Evolutionary conservation across 37 sponge, comb jelly and placozoan genomes (phyloP), one percentile per base, ranked within the genome.

Genomic region (Ianthella basta): DNA sequence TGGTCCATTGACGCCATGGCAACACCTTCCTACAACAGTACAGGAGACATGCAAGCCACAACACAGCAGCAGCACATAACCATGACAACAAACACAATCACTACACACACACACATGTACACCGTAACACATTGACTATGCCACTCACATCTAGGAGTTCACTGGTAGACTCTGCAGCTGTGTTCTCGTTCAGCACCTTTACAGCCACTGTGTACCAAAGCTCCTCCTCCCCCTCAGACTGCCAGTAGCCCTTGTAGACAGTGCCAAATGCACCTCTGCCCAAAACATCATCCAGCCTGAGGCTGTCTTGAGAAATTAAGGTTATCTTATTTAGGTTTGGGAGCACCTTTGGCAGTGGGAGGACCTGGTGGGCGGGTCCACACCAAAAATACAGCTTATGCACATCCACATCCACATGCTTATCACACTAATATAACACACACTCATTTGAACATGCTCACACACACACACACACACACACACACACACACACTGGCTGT

Each of bases 251-350:
- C 93, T 91, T 84, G 79, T 97, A 91, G 20, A 97, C 97, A 36
- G 93, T 97, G 19, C 97, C 97, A 89, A 97, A 97, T 15, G 97
- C 97, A 29, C 97, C 97, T 34, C 83, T 80, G 60, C 97, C 97
- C 59, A 94, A 81, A 29, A 66, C 88, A 4, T 90, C 73, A 29
- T 80, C 82, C 61, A 90, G 81, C 84, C 91, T 85, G 14, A 96
- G 66, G 21, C 69, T 55, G 59, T 84, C 83, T 38, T 86, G 87
- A 35, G 88, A 85, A 23, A 80, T 60, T 12, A 94, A 66, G 35
- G 84, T 86, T 30, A 94, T 82, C 25, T 79, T 73, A 6, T 89
- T 79, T 29, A 60, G 63, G 44, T 84, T 94, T 64, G 95, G 91
- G 0, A 89, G 84, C n/a, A 83, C 87, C 65, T 81, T 88, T 18